phyloP scores from a whole-genome alignment of 2,113 vertebrate genomes.

The Brachypteracias leptosomus region DNA sequence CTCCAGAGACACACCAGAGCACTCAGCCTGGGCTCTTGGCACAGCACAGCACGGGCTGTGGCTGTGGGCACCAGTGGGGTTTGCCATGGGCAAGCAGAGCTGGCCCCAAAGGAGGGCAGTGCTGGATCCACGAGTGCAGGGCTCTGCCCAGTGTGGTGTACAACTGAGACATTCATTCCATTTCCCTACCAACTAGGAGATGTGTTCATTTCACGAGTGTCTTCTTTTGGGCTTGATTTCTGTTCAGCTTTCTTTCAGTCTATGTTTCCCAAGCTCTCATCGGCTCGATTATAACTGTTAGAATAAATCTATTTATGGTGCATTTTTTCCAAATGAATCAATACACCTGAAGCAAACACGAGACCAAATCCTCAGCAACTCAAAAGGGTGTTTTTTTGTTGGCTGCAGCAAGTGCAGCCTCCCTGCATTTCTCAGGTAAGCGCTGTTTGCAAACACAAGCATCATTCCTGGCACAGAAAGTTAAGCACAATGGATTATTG shows the following conservation, averaged over 20 bases:
- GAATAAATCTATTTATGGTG: not conserved
- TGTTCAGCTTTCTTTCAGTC: not conserved
- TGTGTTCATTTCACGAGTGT: not conserved
- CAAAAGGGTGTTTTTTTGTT: not conserved
- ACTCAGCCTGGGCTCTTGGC: not conserved
- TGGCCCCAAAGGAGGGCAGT: not conserved
- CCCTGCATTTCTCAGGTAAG: not conserved
- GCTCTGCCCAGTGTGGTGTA: not conserved
- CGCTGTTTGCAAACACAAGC: not conserved
- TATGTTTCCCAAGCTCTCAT: not conserved
- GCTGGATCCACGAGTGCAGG: not conserved
- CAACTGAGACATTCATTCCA: not conserved
- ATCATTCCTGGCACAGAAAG: not conserved
- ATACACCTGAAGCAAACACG: not conserved
- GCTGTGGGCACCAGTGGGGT: not conserved
- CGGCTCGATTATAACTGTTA: not conserved
- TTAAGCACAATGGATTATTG: not conserved
- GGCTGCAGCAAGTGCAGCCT: not conserved
- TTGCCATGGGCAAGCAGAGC: not conserved
- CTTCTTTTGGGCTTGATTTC: not conserved
- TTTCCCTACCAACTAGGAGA: not conserved
- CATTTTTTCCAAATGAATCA: conserved; percentile 32
- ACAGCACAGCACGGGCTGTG: not conserved
- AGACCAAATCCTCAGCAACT: not conserved
- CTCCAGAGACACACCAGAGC: not conserved